Percentiles rank a stretch among this genome's conserved stretches.
Conservation (phyloP, 2,113 vertebrate species). For the Ailuropoda melanoleuca region DNA sequence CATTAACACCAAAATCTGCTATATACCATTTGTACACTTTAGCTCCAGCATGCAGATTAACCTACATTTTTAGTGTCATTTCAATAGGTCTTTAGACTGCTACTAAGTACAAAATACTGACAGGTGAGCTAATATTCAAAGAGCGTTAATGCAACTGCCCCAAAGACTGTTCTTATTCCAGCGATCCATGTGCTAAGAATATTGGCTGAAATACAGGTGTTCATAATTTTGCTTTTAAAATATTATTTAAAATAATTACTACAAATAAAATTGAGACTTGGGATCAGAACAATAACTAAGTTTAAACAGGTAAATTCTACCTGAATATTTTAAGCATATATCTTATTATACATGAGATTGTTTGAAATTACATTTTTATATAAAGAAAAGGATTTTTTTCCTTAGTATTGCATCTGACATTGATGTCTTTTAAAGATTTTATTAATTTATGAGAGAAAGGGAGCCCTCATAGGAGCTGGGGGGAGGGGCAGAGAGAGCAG, state of each 20-base stretch:
- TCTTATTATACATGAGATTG: neutral
- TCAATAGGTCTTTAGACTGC: neutral
- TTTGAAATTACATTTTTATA: neutral
- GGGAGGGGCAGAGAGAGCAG: too few relatives aligned
- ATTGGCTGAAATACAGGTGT: neutral
- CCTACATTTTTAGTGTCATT: neutral
- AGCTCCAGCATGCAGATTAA: neutral
- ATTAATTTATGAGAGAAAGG: neutral
- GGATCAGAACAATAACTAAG: neutral
- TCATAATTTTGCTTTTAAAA: neutral
- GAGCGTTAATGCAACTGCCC: neutral
- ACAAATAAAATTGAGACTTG: neutral
- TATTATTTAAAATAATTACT: neutral
- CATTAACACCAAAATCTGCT: neutral
- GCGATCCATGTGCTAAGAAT: neutral
- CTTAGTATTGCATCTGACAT: neutral
- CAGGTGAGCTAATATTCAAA: neutral
- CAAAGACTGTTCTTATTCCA: neutral
- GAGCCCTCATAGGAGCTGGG: too few relatives aligned
- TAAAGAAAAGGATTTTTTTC: neutral
- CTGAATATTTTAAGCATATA: neutral
- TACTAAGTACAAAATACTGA: neutral
- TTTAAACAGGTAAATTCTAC: neutral
- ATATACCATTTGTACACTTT: neutral
- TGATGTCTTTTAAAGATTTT: neutral